Evolutionary conservation across 1,140 invertebrate genomes (phyloP).

Genomic region (Bemisia tabaci): DNA sequence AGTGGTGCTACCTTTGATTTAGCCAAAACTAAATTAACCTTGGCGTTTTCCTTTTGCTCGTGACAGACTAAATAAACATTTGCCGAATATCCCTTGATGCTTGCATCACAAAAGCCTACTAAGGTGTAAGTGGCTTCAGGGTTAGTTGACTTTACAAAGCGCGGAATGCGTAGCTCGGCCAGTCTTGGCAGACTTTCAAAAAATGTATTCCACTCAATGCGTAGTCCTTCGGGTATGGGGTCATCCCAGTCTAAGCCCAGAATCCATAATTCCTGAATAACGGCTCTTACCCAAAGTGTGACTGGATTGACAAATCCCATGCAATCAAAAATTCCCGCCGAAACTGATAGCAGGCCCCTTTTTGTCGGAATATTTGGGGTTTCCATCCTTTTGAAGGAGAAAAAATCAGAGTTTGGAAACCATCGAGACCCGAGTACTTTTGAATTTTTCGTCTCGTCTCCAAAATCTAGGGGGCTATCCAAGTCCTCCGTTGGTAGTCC

Average conservation of each 20-base stretch:
- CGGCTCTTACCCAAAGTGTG: not conserved
- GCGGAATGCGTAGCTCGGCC: no score
- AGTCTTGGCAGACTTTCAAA: no score
- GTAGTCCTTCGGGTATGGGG: not conserved
- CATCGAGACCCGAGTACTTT: not conserved
- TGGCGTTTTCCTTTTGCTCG: not conserved
- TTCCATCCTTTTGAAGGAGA: not conserved
- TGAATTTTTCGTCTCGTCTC: not conserved
- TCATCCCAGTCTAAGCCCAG: not conserved
- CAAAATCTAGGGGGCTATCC: not conserved
- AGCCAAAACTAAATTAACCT: not conserved
- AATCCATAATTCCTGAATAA: not conserved
- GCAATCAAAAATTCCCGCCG: not conserved
- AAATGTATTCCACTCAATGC: not conserved
- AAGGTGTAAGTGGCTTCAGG: no score
- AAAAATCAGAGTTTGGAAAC: not conserved
- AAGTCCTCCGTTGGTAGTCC: not conserved
- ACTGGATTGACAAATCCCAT: not conserved
- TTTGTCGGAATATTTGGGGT: not conserved
- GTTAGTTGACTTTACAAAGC: no score
- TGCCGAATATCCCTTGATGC: not conserved
- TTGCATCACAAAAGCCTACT: not conserved
- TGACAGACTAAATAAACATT: not conserved
- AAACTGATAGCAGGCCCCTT: not conserved
- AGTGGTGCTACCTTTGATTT: not conserved